A percentile compares a stretch with the other conserved stretches of the same genome.
These are phyloP conservation scores for Ernsta delagoae DNA, from an alignment of 2,888 invertebrate species.

Conservation along the genomic window DNA sequence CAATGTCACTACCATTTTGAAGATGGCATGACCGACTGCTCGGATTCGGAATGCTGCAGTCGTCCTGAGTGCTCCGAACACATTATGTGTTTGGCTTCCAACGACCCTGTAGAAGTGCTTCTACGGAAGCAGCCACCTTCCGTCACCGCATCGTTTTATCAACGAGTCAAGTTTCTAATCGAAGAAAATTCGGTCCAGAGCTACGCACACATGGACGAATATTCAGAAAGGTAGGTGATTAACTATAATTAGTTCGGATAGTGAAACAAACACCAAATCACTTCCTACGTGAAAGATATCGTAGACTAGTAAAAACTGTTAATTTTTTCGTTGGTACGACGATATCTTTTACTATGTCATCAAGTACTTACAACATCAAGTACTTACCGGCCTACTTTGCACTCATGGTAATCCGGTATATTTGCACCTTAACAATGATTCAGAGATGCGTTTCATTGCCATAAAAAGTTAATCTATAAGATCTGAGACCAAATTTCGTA, in stretches of 20 bases:
- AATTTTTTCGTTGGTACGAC: constrained; percentile 44
- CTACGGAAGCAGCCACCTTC: constrained; percentile 98
- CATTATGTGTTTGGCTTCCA: constrained; percentile 97
- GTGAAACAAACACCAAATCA: constrained; percentile 68
- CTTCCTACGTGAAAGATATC: constrained; percentile 75
- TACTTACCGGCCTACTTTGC: constrained; percentile 65
- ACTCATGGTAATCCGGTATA: constrained; percentile 73
- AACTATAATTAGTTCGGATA: constrained; percentile 44
- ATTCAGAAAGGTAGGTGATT: constrained; percentile 97
- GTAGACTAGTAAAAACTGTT: constrained; percentile 27
- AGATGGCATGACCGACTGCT: constrained; percentile 99
- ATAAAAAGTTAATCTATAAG: constrained; percentile 70
- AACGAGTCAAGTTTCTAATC: constrained; percentile 98
- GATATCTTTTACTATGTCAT: constrained; percentile 69
- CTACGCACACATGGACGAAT: constrained; percentile 98
- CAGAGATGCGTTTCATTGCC: constrained; percentile 70
- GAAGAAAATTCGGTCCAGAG: constrained; percentile 99
- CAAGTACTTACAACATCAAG: too few species aligned
- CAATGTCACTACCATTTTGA: constrained; percentile 75
- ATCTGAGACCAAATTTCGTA: constrained; percentile 68
- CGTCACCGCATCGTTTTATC: constrained; percentile 98
- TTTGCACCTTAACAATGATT: constrained; percentile 77
- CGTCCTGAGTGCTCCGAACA: constrained; percentile 94
- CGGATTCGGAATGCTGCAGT: constrained; percentile 99
- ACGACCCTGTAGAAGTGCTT: constrained; percentile 98